Conservation (phyloP, 2,113 vertebrate genomes). For the Panurus biarmicus region DNA sequence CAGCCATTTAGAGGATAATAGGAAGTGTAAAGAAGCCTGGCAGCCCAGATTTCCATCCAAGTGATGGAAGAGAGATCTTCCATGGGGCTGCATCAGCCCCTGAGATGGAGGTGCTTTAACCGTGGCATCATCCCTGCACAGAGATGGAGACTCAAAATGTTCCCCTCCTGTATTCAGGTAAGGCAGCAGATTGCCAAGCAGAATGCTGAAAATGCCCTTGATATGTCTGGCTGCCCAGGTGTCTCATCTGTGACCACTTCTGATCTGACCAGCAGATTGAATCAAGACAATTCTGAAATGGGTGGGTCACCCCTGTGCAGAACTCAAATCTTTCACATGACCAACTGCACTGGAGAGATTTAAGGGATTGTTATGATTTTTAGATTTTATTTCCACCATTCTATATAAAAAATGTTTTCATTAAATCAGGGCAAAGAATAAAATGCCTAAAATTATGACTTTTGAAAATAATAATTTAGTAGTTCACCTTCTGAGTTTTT, state of each 20-base stretch:
- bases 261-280: not conserved
- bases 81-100: not conserved
- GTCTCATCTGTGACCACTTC: not conserved
- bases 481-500: not conserved
- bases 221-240: not conserved
- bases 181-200: not conserved
- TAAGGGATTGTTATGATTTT: not conserved
- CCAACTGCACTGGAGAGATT: not conserved
- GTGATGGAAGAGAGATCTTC: not conserved
- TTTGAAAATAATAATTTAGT: not conserved
- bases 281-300: not conserved
- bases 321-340: not conserved
- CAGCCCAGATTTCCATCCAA: not conserved
- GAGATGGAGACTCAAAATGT: not conserved
- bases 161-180: not conserved
- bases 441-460: not conserved
- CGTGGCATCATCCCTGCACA: not conserved
- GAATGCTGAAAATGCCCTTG: not conserved
- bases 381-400: not conserved
- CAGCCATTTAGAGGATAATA: not conserved
- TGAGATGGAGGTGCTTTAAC: not conserved
- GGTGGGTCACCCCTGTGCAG: not conserved
- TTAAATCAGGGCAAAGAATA: not conserved
- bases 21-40: not conserved
- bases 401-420: not conserved